Conservation (phyloP, 2,113 vertebrate species). For the Paradoxurus hermaphroditus region DNA sequence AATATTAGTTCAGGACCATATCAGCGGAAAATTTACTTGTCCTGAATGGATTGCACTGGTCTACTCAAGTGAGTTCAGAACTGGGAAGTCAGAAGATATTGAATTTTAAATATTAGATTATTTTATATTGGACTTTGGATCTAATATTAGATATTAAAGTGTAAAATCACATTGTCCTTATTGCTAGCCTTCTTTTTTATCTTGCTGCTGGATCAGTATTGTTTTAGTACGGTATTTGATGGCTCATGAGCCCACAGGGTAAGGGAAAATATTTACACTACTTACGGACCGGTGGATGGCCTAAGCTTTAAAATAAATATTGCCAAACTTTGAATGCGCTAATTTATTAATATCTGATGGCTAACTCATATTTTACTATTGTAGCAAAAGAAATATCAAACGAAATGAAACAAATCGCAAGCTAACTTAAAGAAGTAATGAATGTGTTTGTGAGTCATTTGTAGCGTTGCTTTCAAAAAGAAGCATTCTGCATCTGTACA, state of each 20-base stretch:
- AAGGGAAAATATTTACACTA: conserved; percentile 39
- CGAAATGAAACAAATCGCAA: conserved; percentile 10
- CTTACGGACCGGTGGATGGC: conserved; percentile 3
- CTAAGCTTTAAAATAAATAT: conserved; percentile 41
- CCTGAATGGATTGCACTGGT: conserved; percentile 69
- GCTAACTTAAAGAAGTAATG: background rate
- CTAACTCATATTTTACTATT: background rate
- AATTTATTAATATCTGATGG: conserved; percentile 14
- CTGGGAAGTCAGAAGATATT: conserved; percentile 74
- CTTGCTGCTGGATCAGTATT: conserved; percentile 67
- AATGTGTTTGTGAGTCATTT: background rate
- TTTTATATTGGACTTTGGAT: conserved; percentile 77
- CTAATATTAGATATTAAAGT: conserved; percentile 79
- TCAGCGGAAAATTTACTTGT: conserved; percentile 71
- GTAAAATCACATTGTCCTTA: conserved; percentile 77
- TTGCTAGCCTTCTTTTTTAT: conserved; percentile 64
- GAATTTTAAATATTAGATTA: conserved; percentile 81
- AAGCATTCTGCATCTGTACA: background rate
- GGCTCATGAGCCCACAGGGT: conserved; percentile 21
- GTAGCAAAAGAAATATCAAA: conserved; percentile 36
- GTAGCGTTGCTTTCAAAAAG: background rate
- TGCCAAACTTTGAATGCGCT: conserved; percentile 30
- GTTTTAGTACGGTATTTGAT: conserved; percentile 53
- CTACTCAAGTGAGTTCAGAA: conserved; percentile 73
- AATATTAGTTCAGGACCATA: conserved; percentile 63